These are phyloP conservation scores for Intellagama lesueurii DNA, from an alignment of 2,797 vertebrate species.

Conservation along the genomic window DNA sequence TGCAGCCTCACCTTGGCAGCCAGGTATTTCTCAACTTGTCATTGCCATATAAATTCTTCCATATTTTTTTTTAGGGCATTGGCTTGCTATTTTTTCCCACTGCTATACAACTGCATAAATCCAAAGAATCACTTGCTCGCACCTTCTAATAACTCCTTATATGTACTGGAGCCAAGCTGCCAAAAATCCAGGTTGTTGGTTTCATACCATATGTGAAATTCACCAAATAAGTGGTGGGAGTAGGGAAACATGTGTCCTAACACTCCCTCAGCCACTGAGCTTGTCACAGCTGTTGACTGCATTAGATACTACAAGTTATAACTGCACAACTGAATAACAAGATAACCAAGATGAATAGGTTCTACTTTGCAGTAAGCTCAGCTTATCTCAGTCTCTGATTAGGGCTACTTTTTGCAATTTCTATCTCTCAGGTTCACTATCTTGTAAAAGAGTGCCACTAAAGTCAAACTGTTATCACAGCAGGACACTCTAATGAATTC, in stretches of 20 bases:
- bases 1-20: conserved; percentile 14
- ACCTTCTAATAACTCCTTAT: conserved; percentile 10
- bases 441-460: not conserved
- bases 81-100: conserved; percentile 9
- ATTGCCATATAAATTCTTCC: conserved; percentile 31
- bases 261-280: not conserved
- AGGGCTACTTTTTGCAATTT: not conserved
- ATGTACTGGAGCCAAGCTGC: not conserved
- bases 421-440: not conserved
- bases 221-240: not conserved
- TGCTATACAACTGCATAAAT: conserved; percentile 17
- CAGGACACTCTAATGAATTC: not conserved
- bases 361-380: not conserved
- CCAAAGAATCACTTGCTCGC: not conserved
- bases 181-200: not conserved
- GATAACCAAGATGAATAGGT: not conserved
- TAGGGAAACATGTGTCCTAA: not conserved
- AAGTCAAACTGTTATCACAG: not conserved
- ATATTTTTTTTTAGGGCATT: not conserved
- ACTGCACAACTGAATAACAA: not conserved
- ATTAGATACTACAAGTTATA: not conserved
- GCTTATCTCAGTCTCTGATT: not conserved
- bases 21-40: conserved; percentile 24
- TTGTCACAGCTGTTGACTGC: not conserved
- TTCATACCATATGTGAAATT: not conserved